Evolutionary conservation across 2,888 invertebrate genomes (phyloP).

Genomic region (Chydorus sphaericus): DNA sequence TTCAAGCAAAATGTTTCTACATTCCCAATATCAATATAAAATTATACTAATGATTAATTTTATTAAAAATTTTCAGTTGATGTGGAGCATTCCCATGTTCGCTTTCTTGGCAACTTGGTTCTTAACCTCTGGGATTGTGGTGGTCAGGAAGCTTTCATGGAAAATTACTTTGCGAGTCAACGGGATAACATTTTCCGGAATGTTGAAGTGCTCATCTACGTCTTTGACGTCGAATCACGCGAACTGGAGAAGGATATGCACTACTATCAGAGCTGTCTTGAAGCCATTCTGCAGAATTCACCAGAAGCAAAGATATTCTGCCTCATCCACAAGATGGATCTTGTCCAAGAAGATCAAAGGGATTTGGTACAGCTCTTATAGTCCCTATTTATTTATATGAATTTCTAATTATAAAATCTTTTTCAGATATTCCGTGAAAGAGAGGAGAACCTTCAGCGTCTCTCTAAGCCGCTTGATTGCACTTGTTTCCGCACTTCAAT

Average conservation of each 20-base stretch:
- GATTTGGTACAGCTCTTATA: constrained; percentile 43
- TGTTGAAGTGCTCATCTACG: constrained; percentile 89
- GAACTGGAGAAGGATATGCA: constrained; percentile 96
- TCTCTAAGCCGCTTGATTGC: constrained; percentile 81
- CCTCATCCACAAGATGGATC: constrained; percentile 97
- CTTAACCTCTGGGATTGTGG: constrained; percentile 99
- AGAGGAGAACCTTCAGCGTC: constrained; percentile 73
- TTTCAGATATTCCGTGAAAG: constrained; percentile 68
- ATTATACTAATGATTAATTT: too few species aligned
- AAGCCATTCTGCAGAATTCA: constrained; percentile 89
- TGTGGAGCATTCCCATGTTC: constrained; percentile 97
- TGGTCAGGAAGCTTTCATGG: constrained; percentile 98
- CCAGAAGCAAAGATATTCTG: constrained; percentile 97
- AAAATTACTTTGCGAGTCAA: constrained; percentile 96
- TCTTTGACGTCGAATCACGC: constrained; percentile 96
- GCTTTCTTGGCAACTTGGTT: constrained; percentile 94
- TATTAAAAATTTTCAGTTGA: constrained; percentile 79
- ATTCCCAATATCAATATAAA: too few species aligned
- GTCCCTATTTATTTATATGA: not conserved
- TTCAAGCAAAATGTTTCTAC: too few species aligned
- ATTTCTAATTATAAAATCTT: constrained; percentile 1
- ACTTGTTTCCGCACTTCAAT: constrained; percentile 97
- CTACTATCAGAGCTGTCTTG: constrained; percentile 95
- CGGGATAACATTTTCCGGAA: constrained; percentile 96
- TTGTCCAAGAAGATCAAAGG: constrained; percentile 87